Conservation (phyloP, 2,888 invertebrate species). For the Diadromus collaris region DNA sequence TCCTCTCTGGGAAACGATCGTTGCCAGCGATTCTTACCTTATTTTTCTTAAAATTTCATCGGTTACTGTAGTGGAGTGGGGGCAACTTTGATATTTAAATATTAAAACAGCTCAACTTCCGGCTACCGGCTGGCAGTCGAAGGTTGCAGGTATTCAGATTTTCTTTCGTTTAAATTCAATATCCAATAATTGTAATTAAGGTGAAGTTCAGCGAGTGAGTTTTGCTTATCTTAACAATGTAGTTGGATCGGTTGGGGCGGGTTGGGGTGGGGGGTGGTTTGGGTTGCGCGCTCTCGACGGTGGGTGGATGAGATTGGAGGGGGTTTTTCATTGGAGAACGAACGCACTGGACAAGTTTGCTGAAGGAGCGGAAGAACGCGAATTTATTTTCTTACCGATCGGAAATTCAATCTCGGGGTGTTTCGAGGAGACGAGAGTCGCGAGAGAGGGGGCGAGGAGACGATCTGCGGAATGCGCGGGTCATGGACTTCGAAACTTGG, state of each 20-base stretch:
- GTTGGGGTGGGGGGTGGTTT: too few relatives aligned
- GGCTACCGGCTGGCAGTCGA: conserved; percentile 1
- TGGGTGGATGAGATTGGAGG: neutral
- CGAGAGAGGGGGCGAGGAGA: neutral
- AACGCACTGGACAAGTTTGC: neutral
- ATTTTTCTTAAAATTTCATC: conserved; percentile 59
- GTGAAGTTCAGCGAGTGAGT: neutral
- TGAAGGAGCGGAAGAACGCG: neutral
- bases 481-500: neutral
- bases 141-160: neutral
- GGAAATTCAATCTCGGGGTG: neutral
- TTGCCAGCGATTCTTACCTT: conserved; percentile 35
- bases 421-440: neutral
- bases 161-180: conserved; percentile 7
- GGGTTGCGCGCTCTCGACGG: neutral
- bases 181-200: conserved; percentile 9
- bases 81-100: conserved; percentile 50
- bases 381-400: neutral
- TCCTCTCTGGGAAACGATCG: conserved; percentile 20
- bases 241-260: too few relatives aligned
- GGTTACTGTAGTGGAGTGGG: neutral
- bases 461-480: neutral
- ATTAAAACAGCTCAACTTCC: conserved; percentile 34
- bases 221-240: neutral
- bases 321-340: neutral